Base-by-base conservation (phyloP, 2,888 invertebrate genomes). In the Spodoptera exigua region DNA sequence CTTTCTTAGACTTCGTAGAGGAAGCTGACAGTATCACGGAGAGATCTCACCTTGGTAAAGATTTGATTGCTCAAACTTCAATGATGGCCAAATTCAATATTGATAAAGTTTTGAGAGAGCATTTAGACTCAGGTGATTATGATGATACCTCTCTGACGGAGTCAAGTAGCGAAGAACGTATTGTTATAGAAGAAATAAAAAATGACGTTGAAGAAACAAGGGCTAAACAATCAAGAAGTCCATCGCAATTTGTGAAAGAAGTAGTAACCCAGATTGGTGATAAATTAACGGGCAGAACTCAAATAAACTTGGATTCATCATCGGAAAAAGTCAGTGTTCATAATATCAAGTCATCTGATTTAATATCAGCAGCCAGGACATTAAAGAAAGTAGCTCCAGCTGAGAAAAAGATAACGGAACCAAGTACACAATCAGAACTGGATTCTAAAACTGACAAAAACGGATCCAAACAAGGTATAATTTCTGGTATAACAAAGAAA, bases 11-110 rank as follows among this genome's bases (percentile, higher is more conserved):
- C 67, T 92, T 81, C 54, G 89, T 83, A 37, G 92, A 93, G 70
- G 91, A 93, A 49, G 91, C 77, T 45, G 89, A 91, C 21, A 91
- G 90, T 74, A 89, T 90, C 17, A 89, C 88, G 27, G 84, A 91
- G 61, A 84, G 92, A 68, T 83, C 84, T n/a, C 80, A 89, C 68
- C 83, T 86, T 16, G 84, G 87, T 4, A 92, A 88, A 74, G 88
- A 86, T 73, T 80, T 94, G 52, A 87, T 85, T 43, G 86, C 89
- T 54, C 94, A 94, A 76, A 90, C 91, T 0, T 88, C 86, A 1
- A 92, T 92, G 91, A 94, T 94, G 94, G 88, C 94, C 1, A 91
- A 88, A 54, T 94, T 94, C 64, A 92, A 92, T 66, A 83, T 92
- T 18, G 86, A 94, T 64, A 88, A 86, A 74, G 80, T 83, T 35